Evolutionary conservation across 1,140 invertebrate species (phyloP).

Genomic region (Eubasilissa regina): DNA sequence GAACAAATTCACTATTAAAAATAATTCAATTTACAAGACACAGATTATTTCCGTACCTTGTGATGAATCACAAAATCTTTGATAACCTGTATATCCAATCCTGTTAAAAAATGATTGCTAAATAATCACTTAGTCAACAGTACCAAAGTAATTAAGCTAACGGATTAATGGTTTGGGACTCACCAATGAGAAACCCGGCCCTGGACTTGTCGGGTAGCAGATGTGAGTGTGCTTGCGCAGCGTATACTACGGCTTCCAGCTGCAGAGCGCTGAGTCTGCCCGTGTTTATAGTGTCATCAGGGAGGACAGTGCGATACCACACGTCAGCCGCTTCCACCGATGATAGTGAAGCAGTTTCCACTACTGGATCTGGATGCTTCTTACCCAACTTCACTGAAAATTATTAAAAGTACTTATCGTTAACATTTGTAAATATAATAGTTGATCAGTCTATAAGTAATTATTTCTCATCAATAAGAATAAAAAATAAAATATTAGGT

Average conservation of each 20-base stretch:
- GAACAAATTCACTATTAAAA: neutral
- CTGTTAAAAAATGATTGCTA: too few relatives aligned
- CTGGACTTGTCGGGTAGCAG: conserved; percentile 91
- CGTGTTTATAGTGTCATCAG: conserved; percentile 87
- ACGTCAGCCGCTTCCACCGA: conserved; percentile 97
- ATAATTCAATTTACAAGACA: too few relatives aligned
- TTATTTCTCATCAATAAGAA: neutral
- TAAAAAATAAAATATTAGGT: neutral
- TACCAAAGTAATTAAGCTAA: neutral
- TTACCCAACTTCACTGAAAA: conserved; percentile 90
- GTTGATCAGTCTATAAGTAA: too few relatives aligned
- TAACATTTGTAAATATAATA: too few relatives aligned
- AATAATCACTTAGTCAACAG: too few relatives aligned
- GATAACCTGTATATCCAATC: too few relatives aligned
- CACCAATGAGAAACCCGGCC: conserved; percentile 96
- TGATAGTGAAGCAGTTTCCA: conserved; percentile 97
- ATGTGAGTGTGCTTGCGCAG: conserved; percentile 96
- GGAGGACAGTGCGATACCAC: conserved; percentile 90
- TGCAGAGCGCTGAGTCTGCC: conserved; percentile 95
- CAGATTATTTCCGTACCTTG: too few relatives aligned
- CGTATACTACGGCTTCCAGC: conserved; percentile 96
- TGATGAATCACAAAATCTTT: too few relatives aligned
- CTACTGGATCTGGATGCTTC: conserved; percentile 99
- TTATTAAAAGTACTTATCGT: too few relatives aligned
- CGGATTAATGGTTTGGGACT: conserved; percentile 40